These are phyloP conservation scores for Lucinisca nassula DNA, from an alignment of 2,888 invertebrate genomes.

Conservation along the genomic window DNA sequence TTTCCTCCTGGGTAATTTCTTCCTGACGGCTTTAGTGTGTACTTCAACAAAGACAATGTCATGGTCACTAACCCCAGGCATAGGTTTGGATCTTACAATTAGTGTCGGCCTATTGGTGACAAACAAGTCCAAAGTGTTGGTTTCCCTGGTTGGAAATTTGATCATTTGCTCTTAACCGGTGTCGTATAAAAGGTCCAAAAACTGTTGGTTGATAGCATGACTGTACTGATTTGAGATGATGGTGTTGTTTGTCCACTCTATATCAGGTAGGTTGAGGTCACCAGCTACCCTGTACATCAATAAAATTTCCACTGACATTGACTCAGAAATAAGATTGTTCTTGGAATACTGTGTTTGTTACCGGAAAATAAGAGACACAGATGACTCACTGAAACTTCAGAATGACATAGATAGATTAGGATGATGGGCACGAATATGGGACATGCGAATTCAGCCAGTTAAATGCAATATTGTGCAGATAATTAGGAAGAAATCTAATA, in stretches of 20 bases:
- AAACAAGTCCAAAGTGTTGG: conserved; percentile 27
- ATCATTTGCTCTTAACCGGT: conserved; percentile 12
- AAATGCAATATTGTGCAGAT: too few species aligned
- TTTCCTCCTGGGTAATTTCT: conserved; percentile 14
- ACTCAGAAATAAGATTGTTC: too few species aligned
- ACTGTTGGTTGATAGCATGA: not conserved
- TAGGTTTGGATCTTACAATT: conserved; percentile 7
- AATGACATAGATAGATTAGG: too few species aligned
- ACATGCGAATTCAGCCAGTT: too few species aligned
- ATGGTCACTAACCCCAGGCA: conserved; percentile 44
- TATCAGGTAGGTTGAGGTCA: not conserved
- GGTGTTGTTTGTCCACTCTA: not conserved
- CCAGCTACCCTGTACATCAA: not conserved
- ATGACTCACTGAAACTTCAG: too few species aligned
- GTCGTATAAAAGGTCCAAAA: not conserved
- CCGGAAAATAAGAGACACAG: not conserved
- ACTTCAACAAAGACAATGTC: conserved; percentile 29
- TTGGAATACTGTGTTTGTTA: not conserved
- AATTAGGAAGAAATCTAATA: too few species aligned
- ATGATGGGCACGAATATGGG: too few species aligned
- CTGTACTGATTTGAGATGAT: not conserved
- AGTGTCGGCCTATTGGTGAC: conserved; percentile 38
- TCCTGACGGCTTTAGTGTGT: not conserved
- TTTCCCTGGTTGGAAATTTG: conserved; percentile 31
- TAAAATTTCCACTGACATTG: too few species aligned